phyloP scores from a whole-genome alignment of 2,113 vertebrate genomes.

The Periophthalmodon schlosseri region DNA sequence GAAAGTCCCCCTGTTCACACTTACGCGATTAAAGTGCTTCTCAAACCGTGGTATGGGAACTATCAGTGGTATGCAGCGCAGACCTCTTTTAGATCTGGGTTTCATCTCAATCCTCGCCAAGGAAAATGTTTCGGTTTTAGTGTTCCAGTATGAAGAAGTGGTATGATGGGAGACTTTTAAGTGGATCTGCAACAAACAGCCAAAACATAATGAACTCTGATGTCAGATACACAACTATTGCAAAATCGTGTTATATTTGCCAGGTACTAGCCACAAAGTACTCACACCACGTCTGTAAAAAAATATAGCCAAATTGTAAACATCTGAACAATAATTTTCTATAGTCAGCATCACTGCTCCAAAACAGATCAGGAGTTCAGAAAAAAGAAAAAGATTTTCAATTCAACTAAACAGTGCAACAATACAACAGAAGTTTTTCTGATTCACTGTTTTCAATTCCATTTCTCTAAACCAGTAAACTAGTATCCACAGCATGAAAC shows the following conservation, averaged over 20 bases:
- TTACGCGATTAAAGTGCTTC: not conserved
- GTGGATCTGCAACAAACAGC: not conserved
- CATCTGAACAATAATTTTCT: too few relatives aligned
- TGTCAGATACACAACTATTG: not conserved
- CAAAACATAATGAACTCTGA: too few relatives aligned
- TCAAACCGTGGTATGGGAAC: constrained; percentile 2
- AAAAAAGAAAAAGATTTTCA: too few relatives aligned
- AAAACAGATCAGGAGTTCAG: too few relatives aligned
- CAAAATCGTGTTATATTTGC: not conserved
- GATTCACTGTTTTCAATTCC: not conserved
- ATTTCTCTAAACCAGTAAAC: not conserved
- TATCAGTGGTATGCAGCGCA: not conserved
- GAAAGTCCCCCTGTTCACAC: not conserved
- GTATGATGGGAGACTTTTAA: not conserved
- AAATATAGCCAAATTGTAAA: too few relatives aligned
- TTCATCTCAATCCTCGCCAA: not conserved
- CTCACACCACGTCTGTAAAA: too few relatives aligned
- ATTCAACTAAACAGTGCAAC: too few relatives aligned
- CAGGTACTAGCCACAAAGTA: too few relatives aligned
- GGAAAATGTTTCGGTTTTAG: not conserved
- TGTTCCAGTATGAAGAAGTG: not conserved
- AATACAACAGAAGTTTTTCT: not conserved
- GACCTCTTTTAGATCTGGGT: not conserved
- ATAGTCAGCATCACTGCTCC: too few relatives aligned
- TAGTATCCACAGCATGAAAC: not conserved